Evolutionary conservation across 2,888 invertebrate genomes (phyloP).

Genomic region (Himalopsyche japonica): DNA sequence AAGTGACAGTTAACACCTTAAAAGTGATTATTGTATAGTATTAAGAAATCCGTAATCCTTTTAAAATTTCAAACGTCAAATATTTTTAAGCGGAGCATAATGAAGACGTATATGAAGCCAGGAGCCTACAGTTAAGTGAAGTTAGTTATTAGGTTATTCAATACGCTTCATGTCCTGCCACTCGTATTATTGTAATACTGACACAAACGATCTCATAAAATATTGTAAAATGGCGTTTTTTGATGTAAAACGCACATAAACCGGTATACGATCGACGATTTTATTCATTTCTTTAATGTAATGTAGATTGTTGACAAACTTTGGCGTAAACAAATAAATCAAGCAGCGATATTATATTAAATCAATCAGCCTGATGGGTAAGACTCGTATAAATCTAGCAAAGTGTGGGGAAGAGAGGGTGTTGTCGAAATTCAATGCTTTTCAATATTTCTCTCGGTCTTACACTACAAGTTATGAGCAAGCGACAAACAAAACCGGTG

Average conservation of each 20-base stretch:
- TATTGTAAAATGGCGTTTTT: conserved; percentile 1
- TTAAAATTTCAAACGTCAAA: no score
- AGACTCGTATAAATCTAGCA: not conserved
- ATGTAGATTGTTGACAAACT: conserved; percentile 30
- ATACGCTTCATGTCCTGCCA: no score
- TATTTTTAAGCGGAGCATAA: no score
- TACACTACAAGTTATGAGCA: no score
- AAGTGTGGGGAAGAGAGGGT: not conserved
- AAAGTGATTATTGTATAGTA: no score
- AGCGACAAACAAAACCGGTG: no score
- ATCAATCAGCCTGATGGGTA: conserved; percentile 38
- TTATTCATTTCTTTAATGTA: conserved; percentile 37
- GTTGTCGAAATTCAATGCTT: not conserved
- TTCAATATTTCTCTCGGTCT: not conserved
- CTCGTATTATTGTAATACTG: not conserved
- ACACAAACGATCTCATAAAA: not conserved
- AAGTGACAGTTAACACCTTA: no score
- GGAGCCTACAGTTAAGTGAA: no score
- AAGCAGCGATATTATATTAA: conserved; percentile 31
- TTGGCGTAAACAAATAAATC: conserved; percentile 40
- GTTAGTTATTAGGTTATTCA: no score
- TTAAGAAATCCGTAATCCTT: no score
- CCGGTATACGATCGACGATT: not conserved
- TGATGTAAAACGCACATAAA: not conserved
- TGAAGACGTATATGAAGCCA: no score